phyloP scores from a whole-genome alignment of 2,797 vertebrate species.

The Tenualosa thibaudeaui region DNA sequence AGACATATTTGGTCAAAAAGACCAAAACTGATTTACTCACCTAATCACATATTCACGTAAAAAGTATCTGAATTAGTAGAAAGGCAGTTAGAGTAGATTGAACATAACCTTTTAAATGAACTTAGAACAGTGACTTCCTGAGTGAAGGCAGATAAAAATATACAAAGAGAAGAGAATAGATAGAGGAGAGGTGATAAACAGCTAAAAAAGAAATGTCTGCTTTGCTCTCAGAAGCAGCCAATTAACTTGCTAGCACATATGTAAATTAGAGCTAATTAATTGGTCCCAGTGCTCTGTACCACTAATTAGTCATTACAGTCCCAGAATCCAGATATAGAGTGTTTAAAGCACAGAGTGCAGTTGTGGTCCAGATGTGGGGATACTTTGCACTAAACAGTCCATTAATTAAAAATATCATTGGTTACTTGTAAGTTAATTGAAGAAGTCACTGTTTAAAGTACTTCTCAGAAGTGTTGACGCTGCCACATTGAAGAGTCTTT shows the following conservation, averaged over 20 bases:
- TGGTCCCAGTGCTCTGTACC: slow-evolving; percentile 63
- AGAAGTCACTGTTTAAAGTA: slow-evolving; percentile 35
- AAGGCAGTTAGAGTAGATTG: background rate
- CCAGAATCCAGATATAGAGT: slow-evolving; percentile 64
- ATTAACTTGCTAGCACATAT: slow-evolving; percentile 65
- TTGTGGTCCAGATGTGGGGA: slow-evolving; percentile 59
- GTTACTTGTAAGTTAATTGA: slow-evolving; percentile 60
- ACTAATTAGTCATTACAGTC: slow-evolving; percentile 70
- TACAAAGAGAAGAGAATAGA: background rate
- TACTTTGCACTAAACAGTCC: slow-evolving; percentile 55
- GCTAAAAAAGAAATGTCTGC: background rate
- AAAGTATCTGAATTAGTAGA: background rate
- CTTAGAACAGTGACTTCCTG: background rate
- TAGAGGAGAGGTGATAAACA: background rate
- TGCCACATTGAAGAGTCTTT: slow-evolving; percentile 38
- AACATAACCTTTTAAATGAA: background rate
- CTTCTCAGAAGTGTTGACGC: slow-evolving; percentile 49
- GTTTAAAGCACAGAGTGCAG: slow-evolving; percentile 64
- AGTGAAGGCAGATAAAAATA: background rate
- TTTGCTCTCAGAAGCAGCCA: slow-evolving; percentile 37
- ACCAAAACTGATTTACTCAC: too few relatives aligned
- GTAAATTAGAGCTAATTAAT: slow-evolving; percentile 70
- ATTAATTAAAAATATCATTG: slow-evolving; percentile 63
- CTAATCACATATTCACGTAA: too few relatives aligned
- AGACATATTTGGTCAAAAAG: too few relatives aligned